Evolutionary conservation across 2,888 invertebrate genomes (phyloP).

Genomic region (Gymnosoma rotundatum): DNA sequence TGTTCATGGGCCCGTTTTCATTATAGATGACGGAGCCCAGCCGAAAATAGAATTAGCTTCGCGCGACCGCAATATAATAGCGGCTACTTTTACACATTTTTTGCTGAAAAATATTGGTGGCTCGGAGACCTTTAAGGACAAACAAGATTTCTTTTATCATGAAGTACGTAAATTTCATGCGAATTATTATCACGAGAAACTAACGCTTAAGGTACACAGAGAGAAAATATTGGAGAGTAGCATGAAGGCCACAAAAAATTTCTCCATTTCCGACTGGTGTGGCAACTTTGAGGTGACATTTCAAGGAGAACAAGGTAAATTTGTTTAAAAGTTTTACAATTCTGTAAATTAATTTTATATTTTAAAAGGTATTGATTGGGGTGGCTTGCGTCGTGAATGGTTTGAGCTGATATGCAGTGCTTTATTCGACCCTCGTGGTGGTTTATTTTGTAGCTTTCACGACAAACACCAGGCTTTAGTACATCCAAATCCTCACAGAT

Average conservation of each 20-base stretch:
- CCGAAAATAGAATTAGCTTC: constrained; percentile 92
- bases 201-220: constrained; percentile 90
- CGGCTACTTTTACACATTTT: constrained; percentile 95
- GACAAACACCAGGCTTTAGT: constrained; percentile 94
- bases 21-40: constrained; percentile 95
- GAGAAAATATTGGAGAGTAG: constrained; percentile 91
- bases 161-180: constrained; percentile 93
- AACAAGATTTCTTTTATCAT: constrained; percentile 90
- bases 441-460: constrained; percentile 92
- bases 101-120: constrained; percentile 96
- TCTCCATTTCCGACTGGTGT: constrained; percentile 95
- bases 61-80: constrained; percentile 93
- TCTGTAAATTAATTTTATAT: neutral
- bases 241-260: constrained; percentile 93
- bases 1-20: constrained; percentile 86
- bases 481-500: constrained; percentile 93
- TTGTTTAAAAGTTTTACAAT: neutral
- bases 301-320: constrained; percentile 94
- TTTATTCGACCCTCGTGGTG: constrained; percentile 92
- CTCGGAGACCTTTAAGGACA: constrained; percentile 95
- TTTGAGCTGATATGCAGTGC: constrained; percentile 94
- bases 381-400: constrained; percentile 96
- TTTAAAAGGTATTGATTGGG: constrained; percentile 93
- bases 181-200: constrained; percentile 93
- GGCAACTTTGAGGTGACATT: constrained; percentile 96